A percentile compares a stretch with the other conserved stretches of the same genome.
phyloP scores from a whole-genome alignment of 2,888 invertebrate genomes.

The Crocallis elinguaria region DNA sequence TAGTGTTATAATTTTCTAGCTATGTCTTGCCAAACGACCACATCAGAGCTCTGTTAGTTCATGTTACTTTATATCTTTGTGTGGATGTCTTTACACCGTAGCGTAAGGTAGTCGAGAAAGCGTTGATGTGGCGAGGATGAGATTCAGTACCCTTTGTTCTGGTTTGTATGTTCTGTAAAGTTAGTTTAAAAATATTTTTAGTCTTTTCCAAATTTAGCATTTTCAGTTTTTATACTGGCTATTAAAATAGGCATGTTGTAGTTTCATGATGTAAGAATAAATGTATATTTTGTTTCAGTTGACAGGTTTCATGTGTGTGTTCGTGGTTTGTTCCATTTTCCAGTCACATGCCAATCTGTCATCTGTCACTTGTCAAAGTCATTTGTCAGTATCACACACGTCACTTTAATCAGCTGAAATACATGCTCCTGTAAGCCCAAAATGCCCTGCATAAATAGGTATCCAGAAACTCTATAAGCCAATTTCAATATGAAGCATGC shows the following conservation, averaged over 20 bases:
- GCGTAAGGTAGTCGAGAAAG: constrained; percentile 47
- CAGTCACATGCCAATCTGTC: too few species aligned
- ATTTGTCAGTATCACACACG: too few species aligned
- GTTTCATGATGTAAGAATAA: too few species aligned
- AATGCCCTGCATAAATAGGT: neutral
- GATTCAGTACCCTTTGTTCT: neutral
- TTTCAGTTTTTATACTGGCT: too few species aligned
- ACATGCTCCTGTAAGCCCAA: constrained; percentile 5
- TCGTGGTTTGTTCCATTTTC: too few species aligned
- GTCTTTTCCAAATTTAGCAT: too few species aligned
- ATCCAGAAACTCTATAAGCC: neutral
- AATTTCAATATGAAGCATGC: neutral
- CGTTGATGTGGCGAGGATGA: neutral
- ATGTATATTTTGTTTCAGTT: too few species aligned
- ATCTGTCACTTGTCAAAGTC: neutral
- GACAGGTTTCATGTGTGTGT: too few species aligned
- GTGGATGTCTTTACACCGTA: constrained; percentile 52
- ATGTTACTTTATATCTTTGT: constrained; percentile 43
- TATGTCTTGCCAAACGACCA: constrained; percentile 84
- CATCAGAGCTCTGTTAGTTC: constrained; percentile 80
- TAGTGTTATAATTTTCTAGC: constrained; percentile 51
- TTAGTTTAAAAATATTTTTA: too few species aligned
- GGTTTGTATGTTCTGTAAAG: too few species aligned
- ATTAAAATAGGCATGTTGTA: too few species aligned
- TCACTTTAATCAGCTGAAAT: neutral